phyloP scores from a whole-genome alignment of 2,113 vertebrate genomes.

The Psittacula cyanocephala region DNA sequence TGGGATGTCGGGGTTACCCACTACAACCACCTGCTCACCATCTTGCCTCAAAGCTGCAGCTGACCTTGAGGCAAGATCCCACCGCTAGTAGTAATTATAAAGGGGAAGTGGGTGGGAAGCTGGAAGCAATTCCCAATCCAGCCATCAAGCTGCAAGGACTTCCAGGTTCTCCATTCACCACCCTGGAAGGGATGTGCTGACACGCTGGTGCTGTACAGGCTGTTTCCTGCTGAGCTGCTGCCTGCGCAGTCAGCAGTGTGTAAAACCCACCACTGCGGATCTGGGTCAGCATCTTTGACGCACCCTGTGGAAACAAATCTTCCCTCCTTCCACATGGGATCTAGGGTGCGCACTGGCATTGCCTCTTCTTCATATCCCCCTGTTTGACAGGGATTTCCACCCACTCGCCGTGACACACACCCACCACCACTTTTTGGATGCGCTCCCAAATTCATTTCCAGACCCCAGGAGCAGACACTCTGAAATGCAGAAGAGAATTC shows the following conservation, averaged over 20 bases:
- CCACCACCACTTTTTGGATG: neutral
- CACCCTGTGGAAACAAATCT: neutral
- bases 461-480: neutral
- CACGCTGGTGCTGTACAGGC: neutral
- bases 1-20: neutral
- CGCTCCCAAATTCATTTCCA: neutral
- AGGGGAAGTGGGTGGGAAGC: neutral
- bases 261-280: neutral
- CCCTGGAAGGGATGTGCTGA: neutral
- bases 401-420: neutral
- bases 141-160: neutral
- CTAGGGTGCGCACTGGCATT: neutral
- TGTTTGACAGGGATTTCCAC: neutral
- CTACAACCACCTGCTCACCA: neutral
- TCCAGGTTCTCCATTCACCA: neutral
- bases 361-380: neutral
- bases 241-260: accelerated
- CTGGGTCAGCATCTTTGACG: neutral
- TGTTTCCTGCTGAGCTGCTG: neutral
- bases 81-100: neutral
- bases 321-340: neutral
- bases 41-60: neutral
- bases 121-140: neutral
- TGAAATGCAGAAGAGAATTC: constrained; percentile 11
- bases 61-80: neutral